These are phyloP conservation scores for Machaerirhynchus nigripectus DNA, from an alignment of 2,113 vertebrate genomes.

Conservation along the genomic window DNA sequence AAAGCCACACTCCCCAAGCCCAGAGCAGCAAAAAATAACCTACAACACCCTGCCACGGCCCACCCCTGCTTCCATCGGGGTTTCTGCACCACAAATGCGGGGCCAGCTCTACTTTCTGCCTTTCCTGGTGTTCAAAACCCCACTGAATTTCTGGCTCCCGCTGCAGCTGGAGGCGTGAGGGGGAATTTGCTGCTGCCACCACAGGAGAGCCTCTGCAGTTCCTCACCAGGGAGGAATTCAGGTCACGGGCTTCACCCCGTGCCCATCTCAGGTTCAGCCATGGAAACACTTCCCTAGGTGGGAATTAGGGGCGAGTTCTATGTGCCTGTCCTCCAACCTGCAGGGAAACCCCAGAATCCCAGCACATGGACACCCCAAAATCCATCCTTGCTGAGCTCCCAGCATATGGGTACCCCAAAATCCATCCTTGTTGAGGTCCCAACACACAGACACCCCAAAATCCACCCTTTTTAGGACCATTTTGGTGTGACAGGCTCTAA, in stretches of 20 bases:
- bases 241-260: rapidly evolving
- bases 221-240: background rate
- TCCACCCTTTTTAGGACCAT: background rate
- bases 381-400: background rate
- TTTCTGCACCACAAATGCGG: rapidly evolving
- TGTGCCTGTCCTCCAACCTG: rapidly evolving
- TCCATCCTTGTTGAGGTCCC: background rate
- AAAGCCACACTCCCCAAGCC: background rate
- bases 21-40: background rate
- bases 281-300: rapidly evolving
- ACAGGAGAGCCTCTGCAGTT: background rate
- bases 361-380: background rate
- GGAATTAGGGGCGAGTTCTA: background rate
- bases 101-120: background rate
- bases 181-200: background rate
- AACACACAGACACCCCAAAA: rapidly evolving
- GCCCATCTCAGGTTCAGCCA: background rate
- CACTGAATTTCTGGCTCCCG: background rate
- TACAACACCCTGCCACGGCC: background rate
- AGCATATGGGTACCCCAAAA: rapidly evolving
- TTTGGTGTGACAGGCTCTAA: no score
- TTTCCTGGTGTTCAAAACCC: background rate
- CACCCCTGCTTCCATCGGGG: background rate
- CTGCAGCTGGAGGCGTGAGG: background rate
- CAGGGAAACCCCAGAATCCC: background rate